Evolutionary conservation across 1,140 invertebrate genomes (phyloP), one percentile per base, ranked within the genome.

Genomic region (Amphibalanus amphitrite): DNA sequence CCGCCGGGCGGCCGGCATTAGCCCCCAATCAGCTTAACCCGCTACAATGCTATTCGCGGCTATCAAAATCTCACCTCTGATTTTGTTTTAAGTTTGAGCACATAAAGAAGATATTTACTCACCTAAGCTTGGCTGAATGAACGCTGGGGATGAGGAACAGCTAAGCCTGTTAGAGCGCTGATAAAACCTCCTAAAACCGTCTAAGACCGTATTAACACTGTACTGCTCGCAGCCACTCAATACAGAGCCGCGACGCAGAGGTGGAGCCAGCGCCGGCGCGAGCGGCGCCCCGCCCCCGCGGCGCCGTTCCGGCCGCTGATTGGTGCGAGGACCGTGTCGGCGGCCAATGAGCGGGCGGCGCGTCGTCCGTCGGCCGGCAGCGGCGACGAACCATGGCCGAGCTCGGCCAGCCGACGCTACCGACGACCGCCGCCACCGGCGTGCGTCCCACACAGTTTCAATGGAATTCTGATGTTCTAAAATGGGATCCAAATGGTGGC

Each of bases 181-280:
- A 67, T 67, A 67, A 67, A 67, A 67, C 65, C 65, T 28, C 28
- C 65, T 67, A 67, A 67, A 28, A 67, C 65, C 65, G 65, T 28
- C 65, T 67, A 67, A 67, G 65, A 67, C 65, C 65, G 65, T 67
- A 67, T 67, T 67, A 67, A 67, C 65, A 67, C 65, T 67, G 65
- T 28, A 67, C 65, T 59, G 47, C 47, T 59, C 47, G 10, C 47
- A 59, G 20, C 47, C 23, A 59, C 47, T 59, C 47, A 59, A 59
- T 59, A 59, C 47, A 59, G 47, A 13, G 47, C 23, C 47, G 47
- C 47, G 23, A 3, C 47, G 20, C 10, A 20, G 23, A 23, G 47
- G 47, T 23, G 47, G 47, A 59, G 47, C 47, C 47, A 59, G 47
- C 10, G 6, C 1, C 47, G 13, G 47, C 47, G 10, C 10, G 13